Conservation (phyloP, 2,113 vertebrate genomes). For the Pyxicephalus adspersus region DNA sequence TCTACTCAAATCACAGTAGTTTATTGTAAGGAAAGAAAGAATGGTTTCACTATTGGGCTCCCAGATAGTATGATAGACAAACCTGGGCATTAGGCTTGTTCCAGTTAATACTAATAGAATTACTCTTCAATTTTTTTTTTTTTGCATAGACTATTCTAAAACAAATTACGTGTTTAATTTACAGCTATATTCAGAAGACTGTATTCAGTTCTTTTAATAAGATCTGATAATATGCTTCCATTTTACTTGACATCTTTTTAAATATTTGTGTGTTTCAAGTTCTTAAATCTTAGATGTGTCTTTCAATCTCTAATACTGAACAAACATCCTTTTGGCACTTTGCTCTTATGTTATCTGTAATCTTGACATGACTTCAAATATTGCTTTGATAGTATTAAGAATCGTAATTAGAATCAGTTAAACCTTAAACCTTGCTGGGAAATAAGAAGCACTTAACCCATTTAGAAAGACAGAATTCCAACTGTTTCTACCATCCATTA, state of each 20-base stretch:
- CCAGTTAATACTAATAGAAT: too few species aligned
- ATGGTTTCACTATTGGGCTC: too few species aligned
- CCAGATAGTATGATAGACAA: too few species aligned
- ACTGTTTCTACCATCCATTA: not conserved
- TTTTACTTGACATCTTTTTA: slow-evolving; percentile 17
- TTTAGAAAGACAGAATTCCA: slow-evolving; percentile 17
- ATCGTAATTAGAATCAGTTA: slow-evolving; percentile 21
- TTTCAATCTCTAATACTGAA: not conserved
- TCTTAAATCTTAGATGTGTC: slow-evolving; percentile 1
- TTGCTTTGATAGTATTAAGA: slow-evolving; percentile 26
- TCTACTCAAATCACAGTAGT: too few species aligned
- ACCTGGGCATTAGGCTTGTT: too few species aligned
- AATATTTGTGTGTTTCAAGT: slow-evolving; percentile 14
- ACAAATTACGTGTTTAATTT: too few species aligned
- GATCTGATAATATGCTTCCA: not conserved
- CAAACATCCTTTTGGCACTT: not conserved
- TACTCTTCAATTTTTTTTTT: too few species aligned
- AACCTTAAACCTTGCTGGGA: not conserved
- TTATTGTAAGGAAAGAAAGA: too few species aligned
- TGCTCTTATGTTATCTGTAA: slow-evolving; percentile 7
- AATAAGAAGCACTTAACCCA: slow-evolving; percentile 40
- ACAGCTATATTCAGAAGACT: too few species aligned
- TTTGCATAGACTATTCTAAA: too few species aligned
- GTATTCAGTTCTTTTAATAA: not conserved
- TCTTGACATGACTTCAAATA: slow-evolving; percentile 21